These are phyloP conservation scores for Hermaeophaga mercurialis DNA, from an alignment of 2,888 invertebrate species.

Conservation along the genomic window DNA sequence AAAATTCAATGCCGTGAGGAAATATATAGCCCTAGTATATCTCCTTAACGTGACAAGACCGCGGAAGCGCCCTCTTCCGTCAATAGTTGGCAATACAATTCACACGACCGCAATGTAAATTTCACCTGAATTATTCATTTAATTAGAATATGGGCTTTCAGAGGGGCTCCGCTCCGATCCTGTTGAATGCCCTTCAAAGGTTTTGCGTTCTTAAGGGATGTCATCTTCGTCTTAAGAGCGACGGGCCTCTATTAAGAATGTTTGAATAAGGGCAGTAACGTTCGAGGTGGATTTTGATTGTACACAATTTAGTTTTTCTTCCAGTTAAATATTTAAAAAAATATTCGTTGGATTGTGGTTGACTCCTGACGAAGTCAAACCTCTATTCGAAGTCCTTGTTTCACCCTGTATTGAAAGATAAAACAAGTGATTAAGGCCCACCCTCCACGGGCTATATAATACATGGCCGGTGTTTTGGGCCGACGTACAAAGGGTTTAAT, in stretches of 20 bases:
- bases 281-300: too few species aligned
- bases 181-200: constrained; percentile 19
- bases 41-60: constrained; percentile 12
- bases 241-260: too few species aligned
- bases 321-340: too few species aligned
- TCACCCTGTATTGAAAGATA: neutral
- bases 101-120: constrained; percentile 28
- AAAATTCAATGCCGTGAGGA: too few species aligned
- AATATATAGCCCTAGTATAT: constrained; percentile 8
- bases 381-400: too few species aligned
- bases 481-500: constrained; percentile 29
- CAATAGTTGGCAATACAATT: constrained; percentile 9
- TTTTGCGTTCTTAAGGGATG: neutral
- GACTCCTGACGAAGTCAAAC: too few species aligned
- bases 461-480: constrained; percentile 21
- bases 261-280: too few species aligned
- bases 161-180: constrained; percentile 15
- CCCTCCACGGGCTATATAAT: constrained; percentile 20
- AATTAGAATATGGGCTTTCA: constrained; percentile 36
- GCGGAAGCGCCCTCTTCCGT: neutral
- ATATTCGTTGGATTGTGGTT: too few species aligned
- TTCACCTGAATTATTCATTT: constrained; percentile 36
- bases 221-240: neutral
- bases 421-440: constrained; percentile 15
- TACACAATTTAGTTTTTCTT: too few species aligned